Conservation (phyloP, 1,140 invertebrate genomes). For the Dendrolimus kikuchii region DNA sequence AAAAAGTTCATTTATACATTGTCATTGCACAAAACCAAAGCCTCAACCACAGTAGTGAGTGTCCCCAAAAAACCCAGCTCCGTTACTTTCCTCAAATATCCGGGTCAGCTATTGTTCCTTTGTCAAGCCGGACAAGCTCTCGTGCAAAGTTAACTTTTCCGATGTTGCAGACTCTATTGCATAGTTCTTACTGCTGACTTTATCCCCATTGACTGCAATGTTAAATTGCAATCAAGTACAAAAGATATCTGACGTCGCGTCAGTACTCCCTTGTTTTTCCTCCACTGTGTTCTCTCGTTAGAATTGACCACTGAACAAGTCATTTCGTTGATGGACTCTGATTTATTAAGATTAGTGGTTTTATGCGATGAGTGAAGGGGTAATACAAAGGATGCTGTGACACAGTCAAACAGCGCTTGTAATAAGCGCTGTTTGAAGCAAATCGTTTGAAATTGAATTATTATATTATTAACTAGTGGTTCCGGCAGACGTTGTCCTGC, state of each 20-base stretch:
- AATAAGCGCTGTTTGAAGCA: too few relatives aligned
- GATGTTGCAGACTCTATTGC: constrained; percentile 16
- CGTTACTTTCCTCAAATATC: constrained; percentile 44
- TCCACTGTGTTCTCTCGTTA: constrained; percentile 15
- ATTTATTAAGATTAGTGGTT: too few relatives aligned
- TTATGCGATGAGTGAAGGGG: too few relatives aligned
- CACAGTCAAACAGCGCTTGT: too few relatives aligned
- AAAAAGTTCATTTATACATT: too few relatives aligned
- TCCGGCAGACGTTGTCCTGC: too few relatives aligned
- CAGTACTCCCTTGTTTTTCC: constrained; percentile 31
- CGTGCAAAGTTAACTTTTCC: constrained; percentile 39
- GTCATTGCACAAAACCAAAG: too few relatives aligned
- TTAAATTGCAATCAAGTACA: constrained; percentile 27
- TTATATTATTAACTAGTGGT: too few relatives aligned
- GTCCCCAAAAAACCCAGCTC: constrained; percentile 24
- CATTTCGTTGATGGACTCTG: neutral
- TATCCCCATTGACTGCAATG: constrained; percentile 17
- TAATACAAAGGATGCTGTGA: too few relatives aligned
- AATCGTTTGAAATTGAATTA: too few relatives aligned
- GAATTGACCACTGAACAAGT: constrained; percentile 7
- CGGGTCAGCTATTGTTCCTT: constrained; percentile 56
- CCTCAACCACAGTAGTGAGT: too few relatives aligned
- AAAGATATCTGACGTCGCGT: constrained; percentile 43
- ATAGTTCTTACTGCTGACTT: constrained; percentile 12
- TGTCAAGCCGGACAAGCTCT: constrained; percentile 41